These are phyloP conservation scores for Dasyurus viverrinus DNA, from an alignment of 2,113 vertebrate genomes.

Conservation along the genomic window DNA sequence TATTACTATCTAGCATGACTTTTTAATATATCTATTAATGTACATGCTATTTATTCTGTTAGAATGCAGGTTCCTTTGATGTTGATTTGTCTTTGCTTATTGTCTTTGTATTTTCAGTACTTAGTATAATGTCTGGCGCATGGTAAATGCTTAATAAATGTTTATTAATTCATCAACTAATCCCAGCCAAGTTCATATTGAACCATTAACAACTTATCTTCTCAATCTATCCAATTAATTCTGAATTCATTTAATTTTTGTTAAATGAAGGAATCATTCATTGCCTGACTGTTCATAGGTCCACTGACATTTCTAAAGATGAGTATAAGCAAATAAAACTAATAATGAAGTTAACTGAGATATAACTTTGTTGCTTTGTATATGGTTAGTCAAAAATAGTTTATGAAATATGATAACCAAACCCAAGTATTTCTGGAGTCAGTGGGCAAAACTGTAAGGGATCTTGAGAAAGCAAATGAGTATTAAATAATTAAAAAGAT, in stretches of 20 bases:
- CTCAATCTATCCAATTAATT: neutral
- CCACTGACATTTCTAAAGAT: neutral
- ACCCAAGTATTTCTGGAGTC: neutral
- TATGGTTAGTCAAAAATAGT: neutral
- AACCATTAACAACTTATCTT: neutral
- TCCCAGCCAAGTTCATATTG: neutral
- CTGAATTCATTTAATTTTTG: neutral
- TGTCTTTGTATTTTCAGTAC: neutral
- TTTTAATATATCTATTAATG: constrained; percentile 17
- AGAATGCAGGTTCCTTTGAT: neutral
- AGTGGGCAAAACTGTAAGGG: neutral
- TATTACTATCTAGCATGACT: too few relatives aligned
- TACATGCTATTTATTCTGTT: neutral
- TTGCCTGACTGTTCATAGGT: neutral
- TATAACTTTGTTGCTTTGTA: neutral
- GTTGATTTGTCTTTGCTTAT: constrained; percentile 26
- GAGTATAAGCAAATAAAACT: neutral
- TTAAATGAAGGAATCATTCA: neutral
- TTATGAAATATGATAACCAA: neutral
- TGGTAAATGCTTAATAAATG: constrained; percentile 23
- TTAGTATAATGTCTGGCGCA: neutral
- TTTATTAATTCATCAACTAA: neutral
- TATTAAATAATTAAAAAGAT: neutral
- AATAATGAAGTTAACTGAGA: neutral
- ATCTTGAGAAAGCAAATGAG: neutral